A percentile compares a stretch with the other conserved stretches of the same genome.
Evolutionary conservation across 2,113 vertebrate species (phyloP).

Genomic region (Aplodontia rufa): DNA sequence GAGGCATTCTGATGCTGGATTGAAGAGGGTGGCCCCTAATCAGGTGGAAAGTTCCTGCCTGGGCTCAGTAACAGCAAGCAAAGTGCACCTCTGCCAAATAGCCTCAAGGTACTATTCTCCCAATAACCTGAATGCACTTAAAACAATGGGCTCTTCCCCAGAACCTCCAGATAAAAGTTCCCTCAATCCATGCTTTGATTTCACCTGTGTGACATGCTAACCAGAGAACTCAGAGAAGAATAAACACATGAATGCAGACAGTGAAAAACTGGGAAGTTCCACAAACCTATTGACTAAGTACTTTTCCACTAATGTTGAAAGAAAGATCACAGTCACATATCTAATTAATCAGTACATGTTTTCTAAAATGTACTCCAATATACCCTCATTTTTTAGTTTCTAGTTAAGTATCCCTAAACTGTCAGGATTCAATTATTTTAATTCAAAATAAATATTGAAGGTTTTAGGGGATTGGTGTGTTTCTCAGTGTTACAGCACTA

Average conservation of each 20-base stretch:
- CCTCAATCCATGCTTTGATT: background rate
- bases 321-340: background rate
- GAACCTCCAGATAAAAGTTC: background rate
- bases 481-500: background rate
- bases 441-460: background rate
- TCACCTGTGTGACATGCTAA: background rate
- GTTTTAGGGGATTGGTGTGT: background rate
- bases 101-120: background rate
- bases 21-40: background rate
- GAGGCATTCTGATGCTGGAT: background rate
- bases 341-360: background rate
- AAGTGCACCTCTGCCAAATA: background rate
- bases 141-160: background rate
- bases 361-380: background rate
- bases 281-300: background rate
- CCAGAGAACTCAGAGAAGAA: background rate
- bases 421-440: background rate
- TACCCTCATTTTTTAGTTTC: background rate
- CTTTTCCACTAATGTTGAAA: background rate
- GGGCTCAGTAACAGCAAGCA: background rate
- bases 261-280: background rate
- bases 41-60: accelerated
- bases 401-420: background rate
- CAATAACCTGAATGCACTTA: background rate
- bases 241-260: background rate